Evolutionary conservation across 2,113 vertebrate genomes (phyloP).

Genomic region (Taurulus bubalis): DNA sequence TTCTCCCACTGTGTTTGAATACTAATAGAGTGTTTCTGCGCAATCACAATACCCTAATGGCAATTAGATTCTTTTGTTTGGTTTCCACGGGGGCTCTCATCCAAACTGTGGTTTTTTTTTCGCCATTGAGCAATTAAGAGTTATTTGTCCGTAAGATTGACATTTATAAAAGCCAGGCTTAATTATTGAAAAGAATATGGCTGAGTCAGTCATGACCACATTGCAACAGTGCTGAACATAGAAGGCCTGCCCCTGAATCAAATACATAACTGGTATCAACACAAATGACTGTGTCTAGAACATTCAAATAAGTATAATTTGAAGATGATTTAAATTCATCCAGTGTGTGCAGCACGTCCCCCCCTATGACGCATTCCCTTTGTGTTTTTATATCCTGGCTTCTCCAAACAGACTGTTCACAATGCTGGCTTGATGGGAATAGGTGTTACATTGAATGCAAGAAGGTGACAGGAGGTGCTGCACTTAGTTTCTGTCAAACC

Average conservation of each 20-base stretch:
- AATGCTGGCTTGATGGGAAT: constrained; percentile 29
- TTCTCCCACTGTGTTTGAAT: constrained; percentile 84
- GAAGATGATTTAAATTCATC: constrained; percentile 20
- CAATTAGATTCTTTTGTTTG: constrained; percentile 84
- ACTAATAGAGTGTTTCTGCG: constrained; percentile 83
- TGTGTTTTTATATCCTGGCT: constrained; percentile 39
- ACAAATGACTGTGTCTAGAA: background rate
- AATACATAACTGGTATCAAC: background rate
- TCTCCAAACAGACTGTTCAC: constrained; percentile 14
- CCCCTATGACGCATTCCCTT: constrained; percentile 11
- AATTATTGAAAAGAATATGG: constrained; percentile 73
- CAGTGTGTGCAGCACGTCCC: background rate
- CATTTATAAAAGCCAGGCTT: constrained; percentile 80
- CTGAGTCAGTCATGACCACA: constrained; percentile 64
- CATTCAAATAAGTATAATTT: constrained; percentile 29
- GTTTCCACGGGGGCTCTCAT: constrained; percentile 82
- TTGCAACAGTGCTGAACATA: constrained; percentile 35
- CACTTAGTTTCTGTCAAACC: constrained; percentile 35
- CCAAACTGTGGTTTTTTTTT: constrained; percentile 72
- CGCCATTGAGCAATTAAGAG: constrained; percentile 83
- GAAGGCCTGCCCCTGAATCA: constrained; percentile 38
- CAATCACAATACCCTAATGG: constrained; percentile 82
- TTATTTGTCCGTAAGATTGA: constrained; percentile 85
- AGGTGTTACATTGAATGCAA: constrained; percentile 34
- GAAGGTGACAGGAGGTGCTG: constrained; percentile 27